Percentiles rank a stretch among this genome's conserved stretches.
Conservation (phyloP, 2,797 vertebrate genomes). For the Anguilla obscura region DNA sequence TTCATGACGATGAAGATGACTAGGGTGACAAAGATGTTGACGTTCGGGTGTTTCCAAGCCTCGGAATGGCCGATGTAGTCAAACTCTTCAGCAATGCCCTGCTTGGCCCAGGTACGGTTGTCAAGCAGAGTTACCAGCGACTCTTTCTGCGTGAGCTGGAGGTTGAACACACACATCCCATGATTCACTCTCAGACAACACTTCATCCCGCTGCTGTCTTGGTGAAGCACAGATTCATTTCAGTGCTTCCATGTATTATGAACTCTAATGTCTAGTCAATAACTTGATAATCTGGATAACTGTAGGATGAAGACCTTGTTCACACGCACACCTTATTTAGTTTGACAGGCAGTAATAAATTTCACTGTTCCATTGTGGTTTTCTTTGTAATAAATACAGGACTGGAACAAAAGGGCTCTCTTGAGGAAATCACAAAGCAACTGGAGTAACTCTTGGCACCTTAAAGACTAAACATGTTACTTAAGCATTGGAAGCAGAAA, state of each 20-base stretch:
- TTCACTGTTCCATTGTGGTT: background rate
- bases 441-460: background rate
- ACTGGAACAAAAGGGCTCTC: background rate
- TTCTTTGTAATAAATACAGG: background rate
- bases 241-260: background rate
- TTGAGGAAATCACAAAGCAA: background rate
- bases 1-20: constrained; percentile 96
- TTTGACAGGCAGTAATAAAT: background rate
- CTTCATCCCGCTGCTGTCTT: background rate
- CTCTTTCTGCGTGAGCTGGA: constrained; percentile 92
- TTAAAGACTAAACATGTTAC: background rate
- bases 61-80: constrained; percentile 79
- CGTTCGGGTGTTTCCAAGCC: constrained; percentile 87
- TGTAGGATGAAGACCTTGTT: background rate
- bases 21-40: constrained; percentile 90
- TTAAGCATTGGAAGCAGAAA: background rate
- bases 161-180: background rate
- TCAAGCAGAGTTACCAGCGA: constrained; percentile 90
- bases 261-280: background rate
- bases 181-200: background rate
- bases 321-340: background rate
- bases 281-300: background rate
- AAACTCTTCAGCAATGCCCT: constrained; percentile 83
- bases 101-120: constrained; percentile 92
- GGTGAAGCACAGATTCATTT: background rate